phyloP scores from a whole-genome alignment of 2,888 invertebrate species.

The Heliconius aoede region DNA sequence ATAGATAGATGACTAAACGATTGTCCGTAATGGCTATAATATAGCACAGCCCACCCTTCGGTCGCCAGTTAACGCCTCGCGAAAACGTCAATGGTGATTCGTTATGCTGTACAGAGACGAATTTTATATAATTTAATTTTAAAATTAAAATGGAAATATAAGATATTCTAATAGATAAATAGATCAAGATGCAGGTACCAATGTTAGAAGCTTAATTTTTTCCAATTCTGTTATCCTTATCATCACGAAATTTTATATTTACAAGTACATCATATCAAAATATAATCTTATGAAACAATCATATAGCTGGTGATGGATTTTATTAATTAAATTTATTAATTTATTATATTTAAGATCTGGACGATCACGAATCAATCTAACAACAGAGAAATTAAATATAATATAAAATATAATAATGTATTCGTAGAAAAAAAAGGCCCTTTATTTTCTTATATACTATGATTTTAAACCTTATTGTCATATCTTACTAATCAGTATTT shows the following conservation, averaged over 20 bases:
- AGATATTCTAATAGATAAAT: neutral
- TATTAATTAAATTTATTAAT: neutral
- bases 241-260: neutral
- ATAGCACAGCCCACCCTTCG: constrained; percentile 65
- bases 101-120: constrained; percentile 61
- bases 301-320: neutral
- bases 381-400: too few species aligned
- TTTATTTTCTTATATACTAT: too few species aligned
- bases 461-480: too few species aligned
- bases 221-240: neutral
- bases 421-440: too few species aligned
- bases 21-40: constrained; percentile 69
- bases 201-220: neutral
- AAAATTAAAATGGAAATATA: neutral
- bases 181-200: neutral
- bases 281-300: neutral
- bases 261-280: too few species aligned
- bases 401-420: too few species aligned
- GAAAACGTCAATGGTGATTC: constrained; percentile 72
- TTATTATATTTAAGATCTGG: too few species aligned
- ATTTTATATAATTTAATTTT: constrained; percentile 40
- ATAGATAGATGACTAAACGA: constrained; percentile 70
- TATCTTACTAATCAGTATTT: too few species aligned
- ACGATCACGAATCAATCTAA: too few species aligned
- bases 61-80: constrained; percentile 72